Evolutionary conservation across 2,888 invertebrate genomes (phyloP).

Genomic region (Cantharis nigra): DNA sequence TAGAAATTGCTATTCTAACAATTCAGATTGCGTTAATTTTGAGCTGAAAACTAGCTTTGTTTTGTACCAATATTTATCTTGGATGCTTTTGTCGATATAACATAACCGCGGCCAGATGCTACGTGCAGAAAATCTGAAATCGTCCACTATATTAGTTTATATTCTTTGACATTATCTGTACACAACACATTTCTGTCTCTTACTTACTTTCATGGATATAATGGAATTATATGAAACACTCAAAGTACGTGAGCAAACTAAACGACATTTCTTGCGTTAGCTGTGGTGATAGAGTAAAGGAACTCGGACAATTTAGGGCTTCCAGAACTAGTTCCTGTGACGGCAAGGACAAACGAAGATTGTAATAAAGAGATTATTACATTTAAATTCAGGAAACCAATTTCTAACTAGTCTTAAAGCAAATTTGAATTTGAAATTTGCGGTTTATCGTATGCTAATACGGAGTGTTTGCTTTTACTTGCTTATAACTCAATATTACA

Average conservation of each 20-base stretch:
- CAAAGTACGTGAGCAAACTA: constrained; percentile 24
- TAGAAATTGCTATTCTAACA: not conserved
- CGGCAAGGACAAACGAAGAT: constrained; percentile 26
- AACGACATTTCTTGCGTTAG: constrained; percentile 32
- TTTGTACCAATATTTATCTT: constrained; percentile 47
- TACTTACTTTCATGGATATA: constrained; percentile 24
- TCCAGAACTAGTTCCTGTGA: constrained; percentile 20
- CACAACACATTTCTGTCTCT: constrained; percentile 30
- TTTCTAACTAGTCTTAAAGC: constrained; percentile 7
- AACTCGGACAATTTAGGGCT: constrained; percentile 29
- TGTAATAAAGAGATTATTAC: constrained; percentile 27
- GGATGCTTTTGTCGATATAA: constrained; percentile 42
- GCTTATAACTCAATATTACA: constrained; percentile 1
- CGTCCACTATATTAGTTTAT: constrained; percentile 48
- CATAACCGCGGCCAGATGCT: constrained; percentile 37
- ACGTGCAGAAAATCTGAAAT: constrained; percentile 47
- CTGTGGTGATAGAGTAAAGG: constrained; percentile 36
- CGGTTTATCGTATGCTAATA: constrained; percentile 2
- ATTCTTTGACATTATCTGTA: constrained; percentile 45
- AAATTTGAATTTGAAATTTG: constrained; percentile 18
- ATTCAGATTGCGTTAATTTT: constrained; percentile 22
- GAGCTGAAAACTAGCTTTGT: constrained; percentile 34
- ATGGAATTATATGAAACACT: constrained; percentile 33
- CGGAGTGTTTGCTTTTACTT: constrained; percentile 1
- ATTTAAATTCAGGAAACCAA: constrained; percentile 23